A percentile compares a stretch with the other conserved stretches of the same genome.
Conservation (phyloP, 2,113 vertebrate genomes). For the Bettongia penicillata region DNA sequence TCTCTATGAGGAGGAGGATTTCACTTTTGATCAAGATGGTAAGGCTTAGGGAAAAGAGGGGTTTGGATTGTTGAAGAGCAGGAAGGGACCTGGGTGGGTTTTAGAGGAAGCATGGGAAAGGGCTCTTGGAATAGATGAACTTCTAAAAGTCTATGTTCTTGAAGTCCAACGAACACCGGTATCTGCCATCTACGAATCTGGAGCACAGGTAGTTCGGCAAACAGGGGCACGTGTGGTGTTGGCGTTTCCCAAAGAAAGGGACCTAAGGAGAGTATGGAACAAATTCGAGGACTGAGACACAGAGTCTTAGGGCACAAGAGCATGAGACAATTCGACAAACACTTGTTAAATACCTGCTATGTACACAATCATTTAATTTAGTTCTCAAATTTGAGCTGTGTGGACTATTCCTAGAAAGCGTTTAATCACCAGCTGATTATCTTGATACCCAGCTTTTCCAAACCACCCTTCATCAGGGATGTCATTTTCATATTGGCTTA, state of each 20-base stretch:
- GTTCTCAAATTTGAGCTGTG: not conserved
- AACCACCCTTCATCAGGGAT: not conserved
- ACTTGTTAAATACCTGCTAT: not conserved
- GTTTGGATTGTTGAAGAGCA: not conserved
- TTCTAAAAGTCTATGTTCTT: slow-evolving; percentile 89
- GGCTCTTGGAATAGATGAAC: not conserved
- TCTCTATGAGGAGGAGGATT: not conserved
- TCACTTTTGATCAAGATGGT: not conserved
- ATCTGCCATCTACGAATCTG: slow-evolving; percentile 84
- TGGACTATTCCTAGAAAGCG: not conserved
- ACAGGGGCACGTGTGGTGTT: slow-evolving; percentile 93
- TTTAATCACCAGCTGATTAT: not conserved
- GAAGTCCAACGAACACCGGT: slow-evolving; percentile 89
- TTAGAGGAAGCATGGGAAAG: not conserved
- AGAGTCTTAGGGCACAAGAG: not conserved
- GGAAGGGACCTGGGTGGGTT: not conserved
- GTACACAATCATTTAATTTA: not conserved
- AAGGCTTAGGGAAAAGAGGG: not conserved
- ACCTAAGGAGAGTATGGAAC: slow-evolving; percentile 80
- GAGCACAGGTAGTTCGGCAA: slow-evolving; percentile 87
- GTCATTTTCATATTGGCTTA: not conserved
- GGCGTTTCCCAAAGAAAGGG: slow-evolving; percentile 89
- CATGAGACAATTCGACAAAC: not conserved
- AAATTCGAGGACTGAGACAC: rapidly evolving
- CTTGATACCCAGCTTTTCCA: not conserved